A percentile compares a stretch with the other conserved stretches of the same genome.
phyloP scores from a whole-genome alignment of 2,888 invertebrate genomes.

The Pachydiplax longipennis region DNA sequence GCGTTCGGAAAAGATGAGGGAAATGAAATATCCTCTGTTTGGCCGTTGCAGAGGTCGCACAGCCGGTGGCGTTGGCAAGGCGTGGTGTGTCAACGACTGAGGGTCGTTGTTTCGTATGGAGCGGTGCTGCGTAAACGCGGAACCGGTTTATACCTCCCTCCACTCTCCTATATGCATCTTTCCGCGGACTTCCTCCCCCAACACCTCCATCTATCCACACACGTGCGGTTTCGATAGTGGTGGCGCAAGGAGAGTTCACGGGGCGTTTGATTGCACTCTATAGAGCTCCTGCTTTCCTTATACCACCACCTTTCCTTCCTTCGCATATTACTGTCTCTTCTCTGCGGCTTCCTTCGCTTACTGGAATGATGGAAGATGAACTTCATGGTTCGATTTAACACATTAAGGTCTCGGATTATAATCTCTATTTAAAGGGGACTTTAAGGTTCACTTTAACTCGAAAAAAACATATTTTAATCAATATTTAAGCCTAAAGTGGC shows the following conservation, averaged over 20 bases:
- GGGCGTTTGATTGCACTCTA: neutral
- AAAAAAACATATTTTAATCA: no score
- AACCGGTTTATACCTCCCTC: conserved; percentile 3
- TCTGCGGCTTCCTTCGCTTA: no score
- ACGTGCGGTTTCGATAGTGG: neutral
- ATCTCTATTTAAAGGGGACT: no score
- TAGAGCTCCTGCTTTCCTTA: neutral
- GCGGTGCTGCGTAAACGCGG: conserved; percentile 22
- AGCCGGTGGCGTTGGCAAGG: neutral
- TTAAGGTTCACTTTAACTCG: no score
- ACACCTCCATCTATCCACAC: neutral
- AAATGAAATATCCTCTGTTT: neutral
- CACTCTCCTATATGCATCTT: neutral
- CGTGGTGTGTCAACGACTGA: conserved; percentile 13
- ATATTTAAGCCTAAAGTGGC: no score
- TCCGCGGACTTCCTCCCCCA: neutral
- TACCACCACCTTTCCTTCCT: neutral
- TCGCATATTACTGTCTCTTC: no score
- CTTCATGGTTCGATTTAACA: no score
- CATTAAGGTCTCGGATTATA: no score
- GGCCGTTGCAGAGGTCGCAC: neutral
- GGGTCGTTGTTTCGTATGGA: neutral
- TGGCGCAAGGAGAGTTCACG: neutral
- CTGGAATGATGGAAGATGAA: no score
- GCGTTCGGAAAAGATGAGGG: neutral